Evolutionary conservation across 2,888 invertebrate genomes (phyloP).

Genomic region (Nephrotoma flavescens): DNA sequence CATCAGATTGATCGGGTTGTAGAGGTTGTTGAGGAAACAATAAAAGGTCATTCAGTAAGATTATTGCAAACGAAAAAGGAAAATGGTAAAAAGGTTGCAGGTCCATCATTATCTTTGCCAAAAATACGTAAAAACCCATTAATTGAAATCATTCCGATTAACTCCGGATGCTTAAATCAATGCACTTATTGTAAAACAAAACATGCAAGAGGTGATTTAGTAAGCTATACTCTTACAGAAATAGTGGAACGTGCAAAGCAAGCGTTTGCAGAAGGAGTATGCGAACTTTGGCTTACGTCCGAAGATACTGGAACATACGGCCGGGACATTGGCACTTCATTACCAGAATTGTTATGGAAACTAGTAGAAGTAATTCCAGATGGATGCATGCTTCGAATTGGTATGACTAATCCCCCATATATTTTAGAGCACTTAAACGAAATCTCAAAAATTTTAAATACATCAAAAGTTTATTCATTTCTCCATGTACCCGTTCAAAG

Average conservation of each 20-base stretch:
- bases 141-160: slow-evolving; percentile 93
- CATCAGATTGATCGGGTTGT: slow-evolving; percentile 96
- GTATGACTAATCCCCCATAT: slow-evolving; percentile 99
- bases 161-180: slow-evolving; percentile 92
- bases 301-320: slow-evolving; percentile 98
- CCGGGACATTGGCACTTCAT: slow-evolving; percentile 74
- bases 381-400: slow-evolving; percentile 70
- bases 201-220: slow-evolving; percentile 92
- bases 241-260: slow-evolving; percentile 76
- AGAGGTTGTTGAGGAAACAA: slow-evolving; percentile 93
- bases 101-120: slow-evolving; percentile 74
- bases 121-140: slow-evolving; percentile 92
- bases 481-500: slow-evolving; percentile 96
- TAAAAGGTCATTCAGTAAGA: slow-evolving; percentile 75
- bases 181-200: slow-evolving; percentile 99
- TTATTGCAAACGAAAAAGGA: slow-evolving; percentile 68
- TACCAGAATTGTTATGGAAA: slow-evolving; percentile 74
- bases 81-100: slow-evolving; percentile 66
- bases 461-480: slow-evolving; percentile 87
- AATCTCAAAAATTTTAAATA: slow-evolving; percentile 70
- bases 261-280: slow-evolving; percentile 82
- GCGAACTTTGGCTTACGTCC: slow-evolving; percentile 94
- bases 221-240: slow-evolving; percentile 80
- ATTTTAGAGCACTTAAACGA: slow-evolving; percentile 88
- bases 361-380: slow-evolving; percentile 51